Evolutionary conservation across 2,888 invertebrate species (phyloP), one percentile per base, ranked within the genome.

Genomic region (Acrobasis suavella): DNA sequence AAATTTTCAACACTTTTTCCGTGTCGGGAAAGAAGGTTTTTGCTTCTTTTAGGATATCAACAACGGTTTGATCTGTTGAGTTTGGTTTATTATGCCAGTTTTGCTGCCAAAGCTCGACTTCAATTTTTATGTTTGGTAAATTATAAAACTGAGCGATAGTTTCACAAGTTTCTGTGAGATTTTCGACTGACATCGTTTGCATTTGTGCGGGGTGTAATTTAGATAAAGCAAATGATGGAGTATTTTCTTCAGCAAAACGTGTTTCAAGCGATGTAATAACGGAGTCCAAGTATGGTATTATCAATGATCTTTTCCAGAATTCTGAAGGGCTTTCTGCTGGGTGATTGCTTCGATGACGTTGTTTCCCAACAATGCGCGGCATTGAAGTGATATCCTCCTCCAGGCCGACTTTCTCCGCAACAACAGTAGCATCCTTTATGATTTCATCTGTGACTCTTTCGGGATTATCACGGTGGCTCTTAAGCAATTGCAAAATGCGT

Each of bases 271-370:
- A 72, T 56, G 68, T 62, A 54, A 66, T 70, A 60, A 73, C 37
- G 17, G 72, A 75, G 51, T 75, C 72, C 60, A 75, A 65, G 66
- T 77, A 75, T 63, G 73, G 70, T 64, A 76, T 74, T 66, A 74
- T 62, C 63, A 73, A 68, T 46, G 71, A 75, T 58, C 70, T 68
- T 55, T 67, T 72, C 67, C 69, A 75, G 64, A 51, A 68, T 68
- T 70, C 67, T 56, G 58, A 62, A 58, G 58, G 58, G 66, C 67
- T 70, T 64, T 67, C 66, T 68, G 74, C 65, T 68, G 71, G 71
- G 60, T 68, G 72, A 68, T 75, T 76, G 67, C 67, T 66, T 69
- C 72, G 62, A 72, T 74, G 39, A 39, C 65, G 64, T 72, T 74
- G 72, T 68, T 68, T 69, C 58, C 61, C 59, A 55, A 64, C 64